Conservation (phyloP, 2,888 invertebrate species). For the Alsophila aescularia region DNA sequence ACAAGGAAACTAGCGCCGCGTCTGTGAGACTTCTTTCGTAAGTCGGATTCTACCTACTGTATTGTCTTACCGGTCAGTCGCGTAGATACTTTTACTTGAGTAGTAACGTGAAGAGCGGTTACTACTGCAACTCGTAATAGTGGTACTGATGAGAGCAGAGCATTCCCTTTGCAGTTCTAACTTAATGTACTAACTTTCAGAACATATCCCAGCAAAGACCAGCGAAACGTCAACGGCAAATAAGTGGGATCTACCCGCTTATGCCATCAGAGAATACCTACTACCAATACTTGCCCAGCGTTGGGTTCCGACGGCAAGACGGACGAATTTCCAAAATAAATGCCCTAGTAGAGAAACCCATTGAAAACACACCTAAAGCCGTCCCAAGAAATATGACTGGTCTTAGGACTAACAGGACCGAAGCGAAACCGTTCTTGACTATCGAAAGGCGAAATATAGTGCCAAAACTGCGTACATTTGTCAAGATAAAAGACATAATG, state of each 20-base stretch:
- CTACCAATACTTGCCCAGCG: conserved; percentile 37
- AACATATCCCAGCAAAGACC: conserved; percentile 30
- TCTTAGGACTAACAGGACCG: background rate
- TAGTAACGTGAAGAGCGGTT: no score
- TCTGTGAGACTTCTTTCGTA: no score
- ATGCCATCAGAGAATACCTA: conserved; percentile 31
- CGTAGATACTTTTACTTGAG: no score
- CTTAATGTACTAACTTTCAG: conserved; percentile 39
- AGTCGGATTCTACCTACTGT: no score
- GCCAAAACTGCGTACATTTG: conserved; percentile 19
- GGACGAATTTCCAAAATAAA: conserved; percentile 61
- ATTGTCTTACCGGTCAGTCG: no score
- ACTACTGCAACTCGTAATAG: no score
- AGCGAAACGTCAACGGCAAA: conserved; percentile 44
- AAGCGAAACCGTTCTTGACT: background rate
- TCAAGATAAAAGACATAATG: background rate
- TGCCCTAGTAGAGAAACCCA: conserved; percentile 55
- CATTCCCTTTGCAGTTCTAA: no score
- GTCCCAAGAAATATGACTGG: conserved; percentile 16
- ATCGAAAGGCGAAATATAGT: background rate
- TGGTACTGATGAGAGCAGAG: no score
- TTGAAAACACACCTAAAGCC: background rate
- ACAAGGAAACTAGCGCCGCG: no score
- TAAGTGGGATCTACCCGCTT: conserved; percentile 65
- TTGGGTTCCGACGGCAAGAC: conserved; percentile 53